Conservation (phyloP, 2,797 vertebrate genomes). For the Meriones psammophilus region DNA sequence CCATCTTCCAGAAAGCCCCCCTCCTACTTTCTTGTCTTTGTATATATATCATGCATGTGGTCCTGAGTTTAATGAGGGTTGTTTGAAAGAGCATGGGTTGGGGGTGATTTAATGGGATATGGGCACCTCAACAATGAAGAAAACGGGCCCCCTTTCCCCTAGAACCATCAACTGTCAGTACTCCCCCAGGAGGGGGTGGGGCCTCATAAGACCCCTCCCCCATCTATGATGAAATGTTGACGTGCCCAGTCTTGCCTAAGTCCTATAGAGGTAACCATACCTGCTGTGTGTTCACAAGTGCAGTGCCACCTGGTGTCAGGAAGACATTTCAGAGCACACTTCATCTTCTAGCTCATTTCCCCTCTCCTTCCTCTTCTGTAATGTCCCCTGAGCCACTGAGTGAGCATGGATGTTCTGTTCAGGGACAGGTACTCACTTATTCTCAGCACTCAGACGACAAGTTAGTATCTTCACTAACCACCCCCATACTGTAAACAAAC, state of each 20-base stretch:
- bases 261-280: not conserved
- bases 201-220: not conserved
- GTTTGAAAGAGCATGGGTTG: not conserved
- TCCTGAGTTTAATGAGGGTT: not conserved
- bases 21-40: not conserved
- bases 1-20: not conserved
- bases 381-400: not conserved
- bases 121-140: not conserved
- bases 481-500: not conserved
- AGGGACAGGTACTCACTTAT: not conserved
- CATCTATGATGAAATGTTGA: not conserved
- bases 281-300: not conserved
- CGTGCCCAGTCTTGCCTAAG: not conserved
- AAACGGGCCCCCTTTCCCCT: not conserved
- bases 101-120: not conserved
- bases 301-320: not conserved
- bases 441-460: not conserved
- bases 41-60: accelerated
- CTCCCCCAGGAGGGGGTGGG: no score
- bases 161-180: not conserved
- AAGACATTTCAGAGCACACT: not conserved
- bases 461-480: not conserved
- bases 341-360: not conserved
- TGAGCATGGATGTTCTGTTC: not conserved
- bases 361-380: not conserved